Evolutionary conservation across 2,113 vertebrate species (phyloP).

Genomic region (Crotophaga sulcirostris): DNA sequence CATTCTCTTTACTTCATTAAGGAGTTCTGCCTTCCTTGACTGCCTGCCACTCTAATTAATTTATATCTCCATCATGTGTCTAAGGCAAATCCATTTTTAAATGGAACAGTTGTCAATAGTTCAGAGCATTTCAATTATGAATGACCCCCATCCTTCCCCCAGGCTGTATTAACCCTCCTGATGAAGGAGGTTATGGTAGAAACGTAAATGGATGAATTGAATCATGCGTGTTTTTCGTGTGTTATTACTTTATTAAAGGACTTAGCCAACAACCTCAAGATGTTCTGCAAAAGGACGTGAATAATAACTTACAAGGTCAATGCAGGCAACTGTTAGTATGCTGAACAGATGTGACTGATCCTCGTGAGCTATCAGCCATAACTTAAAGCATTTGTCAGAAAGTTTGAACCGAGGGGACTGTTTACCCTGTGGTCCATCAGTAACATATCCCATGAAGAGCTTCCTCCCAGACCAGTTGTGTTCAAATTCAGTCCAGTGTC

Average conservation of each 20-base stretch:
- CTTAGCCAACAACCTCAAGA: slow-evolving; percentile 13
- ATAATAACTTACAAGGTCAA: background rate
- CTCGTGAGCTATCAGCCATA: background rate
- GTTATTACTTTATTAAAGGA: background rate
- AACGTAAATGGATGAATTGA: background rate
- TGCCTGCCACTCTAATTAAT: background rate
- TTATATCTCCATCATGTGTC: background rate
- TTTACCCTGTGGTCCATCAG: background rate
- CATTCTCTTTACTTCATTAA: background rate
- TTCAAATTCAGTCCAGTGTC: background rate
- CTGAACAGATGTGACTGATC: background rate
- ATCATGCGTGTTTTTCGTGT: background rate
- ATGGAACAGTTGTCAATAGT: background rate
- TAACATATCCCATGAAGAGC: background rate
- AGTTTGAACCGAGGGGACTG: background rate
- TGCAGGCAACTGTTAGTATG: background rate
- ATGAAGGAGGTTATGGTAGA: background rate
- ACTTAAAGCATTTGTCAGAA: background rate
- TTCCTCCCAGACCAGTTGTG: background rate
- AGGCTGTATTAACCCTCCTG: background rate
- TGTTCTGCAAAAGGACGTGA: background rate
- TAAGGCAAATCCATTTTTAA: background rate
- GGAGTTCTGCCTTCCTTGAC: background rate
- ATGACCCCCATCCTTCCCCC: background rate
- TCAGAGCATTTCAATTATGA: background rate